Evolutionary conservation across 2,888 invertebrate species (phyloP), one percentile per base, ranked within the genome.

Genomic region (Dasypogon diadema): DNA sequence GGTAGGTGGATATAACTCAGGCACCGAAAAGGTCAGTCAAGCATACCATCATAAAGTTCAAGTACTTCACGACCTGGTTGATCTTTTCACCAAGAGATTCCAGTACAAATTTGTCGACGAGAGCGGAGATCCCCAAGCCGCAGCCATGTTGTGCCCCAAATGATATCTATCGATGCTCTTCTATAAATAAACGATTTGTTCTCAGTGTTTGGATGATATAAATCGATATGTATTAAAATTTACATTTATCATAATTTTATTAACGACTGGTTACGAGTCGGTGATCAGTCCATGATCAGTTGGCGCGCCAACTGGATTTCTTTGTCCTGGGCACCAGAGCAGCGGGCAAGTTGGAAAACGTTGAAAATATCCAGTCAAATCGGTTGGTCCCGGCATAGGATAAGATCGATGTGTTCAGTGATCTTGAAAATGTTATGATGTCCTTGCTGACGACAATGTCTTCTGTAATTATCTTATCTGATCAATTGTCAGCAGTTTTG

Each of bases 361-460:
- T 10, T 51, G 51, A 54, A 54, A 54, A 54, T 51, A 51, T 70
- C 54, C 30, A 70, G 70, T 70, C 70, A 70, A 70, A 70, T 70
- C 54, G 21, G 2, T 54, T 54, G 54, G 21, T 2, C 14, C 21
- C 34, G 21, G 18, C 21, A 14, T 30, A 70, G 70, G 70, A 70
- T 54, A 70, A 70, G 70, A 70, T 70, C 70, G 70, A 70, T 54
- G 54, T 70, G 70, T 70, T 70, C 70, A 70, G 54, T 54, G 70
- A 70, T 70, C 70, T 70, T 70, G 70, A 70, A 70, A 70, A 70
- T 70, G 70, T 70, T 70, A 54, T 70, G 70, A 70, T 70, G 70
- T 70, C 70, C 70, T 70, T 70, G 70, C 70, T 70, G 54, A 70
- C 70, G 30, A 70, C 70, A 70, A 54, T 70, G 70, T 70, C 70